Evolutionary conservation across 2,888 invertebrate genomes (phyloP), one percentile per base, ranked within the genome.

Genomic region (Mimumesa dahlbomi): DNA sequence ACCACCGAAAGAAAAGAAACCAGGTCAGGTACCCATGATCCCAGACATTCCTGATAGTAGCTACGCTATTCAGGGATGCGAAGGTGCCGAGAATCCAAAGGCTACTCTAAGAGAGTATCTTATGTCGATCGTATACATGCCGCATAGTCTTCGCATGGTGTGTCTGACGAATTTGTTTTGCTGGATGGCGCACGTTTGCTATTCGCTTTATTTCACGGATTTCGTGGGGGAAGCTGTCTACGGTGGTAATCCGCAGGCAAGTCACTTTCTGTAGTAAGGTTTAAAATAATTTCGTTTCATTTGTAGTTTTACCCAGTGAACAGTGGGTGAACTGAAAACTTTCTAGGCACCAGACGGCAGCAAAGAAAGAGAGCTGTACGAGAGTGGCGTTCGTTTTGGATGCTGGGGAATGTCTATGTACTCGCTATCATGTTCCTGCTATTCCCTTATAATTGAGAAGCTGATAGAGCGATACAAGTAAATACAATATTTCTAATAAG

Each of bases 141-240:
- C 98, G 0, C 91, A 91, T 82, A 97, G 97, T 0, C 91, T 98
- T 75, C 92, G 95, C 29, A 93, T 97, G 85, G 76, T 77, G 7
- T 98, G 98, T 85, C 87, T 97, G 70, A 98, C 98, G 11, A 98
- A 98, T 91, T 91, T 98, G 31, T 98, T 98, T 90, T 98, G 97
- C 87, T 98, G 98, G 98, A 98, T 98, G 97, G 97, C 98, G 0
- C 95, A 98, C 81, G 97, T 98, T 43, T 98, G 98, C 89, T 98
- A 98, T 88, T 98, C 98, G 0, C 91, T 98, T 4, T 98, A 98
- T 89, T 98, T 98, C 89, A 98, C 98, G 0, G 98, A 98, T 90
- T 98, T 98, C 85, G 98, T 97, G 1, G 97, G 96, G 0, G 96
- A 97, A 89, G 94, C 96, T 9, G 96, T 97, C 14, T 97, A 95